Percentiles rank a stretch among this genome's conserved stretches.
phyloP scores from a whole-genome alignment of 2,888 invertebrate species.

The Cyclophora albipunctata region DNA sequence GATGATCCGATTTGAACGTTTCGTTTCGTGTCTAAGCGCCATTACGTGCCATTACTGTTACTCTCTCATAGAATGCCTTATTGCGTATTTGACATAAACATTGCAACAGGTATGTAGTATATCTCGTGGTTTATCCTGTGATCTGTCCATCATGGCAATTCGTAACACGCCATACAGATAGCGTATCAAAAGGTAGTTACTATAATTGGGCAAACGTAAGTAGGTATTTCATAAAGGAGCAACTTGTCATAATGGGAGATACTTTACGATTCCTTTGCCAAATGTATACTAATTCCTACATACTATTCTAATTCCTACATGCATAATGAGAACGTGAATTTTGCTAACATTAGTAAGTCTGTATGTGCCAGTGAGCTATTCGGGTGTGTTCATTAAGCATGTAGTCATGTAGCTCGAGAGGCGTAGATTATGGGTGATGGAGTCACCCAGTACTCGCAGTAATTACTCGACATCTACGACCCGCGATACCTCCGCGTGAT shows the following conservation, averaged over 20 bases:
- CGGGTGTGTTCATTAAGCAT: no score
- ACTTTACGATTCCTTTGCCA: no score
- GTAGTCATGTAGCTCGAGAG: not conserved
- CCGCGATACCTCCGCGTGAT: constrained; percentile 15
- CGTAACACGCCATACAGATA: constrained; percentile 9
- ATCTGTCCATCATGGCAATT: constrained; percentile 7
- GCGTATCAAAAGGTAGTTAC: not conserved
- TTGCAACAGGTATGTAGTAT: constrained; percentile 12
- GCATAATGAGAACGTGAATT: no score
- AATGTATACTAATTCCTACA: no score
- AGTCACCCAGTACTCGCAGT: constrained; percentile 5
- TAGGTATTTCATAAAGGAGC: no score
- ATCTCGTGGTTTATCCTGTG: constrained; percentile 8
- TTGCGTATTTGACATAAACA: constrained; percentile 6
- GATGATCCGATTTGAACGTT: no score
- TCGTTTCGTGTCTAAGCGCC: no score
- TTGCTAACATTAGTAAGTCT: no score
- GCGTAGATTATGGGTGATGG: constrained; percentile 1
- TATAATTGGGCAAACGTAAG: not conserved
- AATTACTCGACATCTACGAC: constrained; percentile 7
- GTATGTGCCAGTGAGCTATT: no score
- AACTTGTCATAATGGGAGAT: no score
- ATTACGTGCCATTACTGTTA: not conserved
- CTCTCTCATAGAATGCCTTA: not conserved
- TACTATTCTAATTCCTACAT: no score